Percentiles rank a stretch among this genome's conserved stretches.
Conservation (phyloP, 2,888 invertebrate species). For the Operophtera brumata region DNA sequence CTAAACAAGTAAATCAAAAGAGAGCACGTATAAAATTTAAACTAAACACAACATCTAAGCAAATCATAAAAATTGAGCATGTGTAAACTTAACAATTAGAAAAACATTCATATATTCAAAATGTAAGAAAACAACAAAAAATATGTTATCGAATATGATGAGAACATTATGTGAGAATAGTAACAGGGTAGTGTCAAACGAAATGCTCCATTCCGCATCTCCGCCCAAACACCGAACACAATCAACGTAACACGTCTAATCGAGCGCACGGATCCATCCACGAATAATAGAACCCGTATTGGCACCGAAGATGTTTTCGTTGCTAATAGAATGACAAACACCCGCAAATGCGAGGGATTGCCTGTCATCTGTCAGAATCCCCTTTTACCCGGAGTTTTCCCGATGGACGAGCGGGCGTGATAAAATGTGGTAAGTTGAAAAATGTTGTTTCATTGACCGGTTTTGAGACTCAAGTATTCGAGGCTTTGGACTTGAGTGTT, state of each 20-base stretch:
- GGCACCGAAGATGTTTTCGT: conserved; percentile 56
- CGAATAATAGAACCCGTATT: conserved; percentile 24
- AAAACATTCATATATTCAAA: too few species aligned
- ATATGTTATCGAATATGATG: neutral
- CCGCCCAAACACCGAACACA: conserved; percentile 13
- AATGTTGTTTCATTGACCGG: conserved; percentile 33
- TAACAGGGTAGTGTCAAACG: conserved; percentile 2
- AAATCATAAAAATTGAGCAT: too few species aligned
- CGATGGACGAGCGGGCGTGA: conserved; percentile 27
- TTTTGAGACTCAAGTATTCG: conserved; percentile 12
- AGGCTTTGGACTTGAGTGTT: neutral
- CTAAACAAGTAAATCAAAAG: too few species aligned
- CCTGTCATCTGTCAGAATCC: conserved; percentile 63
- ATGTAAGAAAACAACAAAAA: neutral
- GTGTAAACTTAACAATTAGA: too few species aligned
- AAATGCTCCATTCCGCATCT: conserved; percentile 12
- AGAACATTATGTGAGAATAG: neutral
- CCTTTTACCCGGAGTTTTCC: conserved; percentile 46
- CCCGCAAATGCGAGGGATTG: conserved; percentile 51
- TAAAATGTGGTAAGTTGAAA: conserved; percentile 26
- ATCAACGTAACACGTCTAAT: conserved; percentile 20
- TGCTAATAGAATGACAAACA: conserved; percentile 74
- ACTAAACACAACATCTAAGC: too few species aligned
- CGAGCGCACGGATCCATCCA: conserved; percentile 8
- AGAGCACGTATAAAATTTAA: too few species aligned